Evolutionary conservation across 2,888 invertebrate species (phyloP).

Genomic region (Lysandra coridon): DNA sequence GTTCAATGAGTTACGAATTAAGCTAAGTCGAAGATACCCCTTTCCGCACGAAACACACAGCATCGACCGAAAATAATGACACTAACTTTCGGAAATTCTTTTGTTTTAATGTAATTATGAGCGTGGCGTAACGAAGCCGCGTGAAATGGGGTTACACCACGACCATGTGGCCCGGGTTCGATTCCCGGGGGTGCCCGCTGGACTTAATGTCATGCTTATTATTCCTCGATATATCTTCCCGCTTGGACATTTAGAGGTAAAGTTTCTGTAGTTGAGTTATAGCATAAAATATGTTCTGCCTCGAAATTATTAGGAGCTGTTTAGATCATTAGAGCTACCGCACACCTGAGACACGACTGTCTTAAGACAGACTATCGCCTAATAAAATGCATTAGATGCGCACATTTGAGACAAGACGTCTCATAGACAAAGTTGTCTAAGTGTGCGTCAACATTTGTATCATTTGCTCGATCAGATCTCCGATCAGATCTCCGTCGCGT

Average conservation of each 20-base stretch:
- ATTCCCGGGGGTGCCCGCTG: conserved; percentile 68
- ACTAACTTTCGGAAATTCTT: conserved; percentile 37
- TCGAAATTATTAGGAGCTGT: neutral
- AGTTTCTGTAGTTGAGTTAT: neutral
- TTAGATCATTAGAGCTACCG: too few species aligned
- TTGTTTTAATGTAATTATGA: conserved; percentile 46
- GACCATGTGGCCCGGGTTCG: conserved; percentile 71
- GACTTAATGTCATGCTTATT: conserved; percentile 77
- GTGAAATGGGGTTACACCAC: conserved; percentile 72
- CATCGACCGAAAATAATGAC: neutral
- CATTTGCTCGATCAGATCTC: too few species aligned
- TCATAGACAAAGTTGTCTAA: too few species aligned
- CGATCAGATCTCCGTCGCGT: too few species aligned
- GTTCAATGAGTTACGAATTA: neutral
- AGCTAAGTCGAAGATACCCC: neutral
- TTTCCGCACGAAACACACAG: neutral
- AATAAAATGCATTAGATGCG: too few species aligned
- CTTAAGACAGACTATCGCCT: too few species aligned
- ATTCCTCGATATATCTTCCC: conserved; percentile 74
- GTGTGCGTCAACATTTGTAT: too few species aligned
- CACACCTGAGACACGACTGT: too few species aligned
- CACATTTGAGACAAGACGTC: too few species aligned
- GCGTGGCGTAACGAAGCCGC: conserved; percentile 66
- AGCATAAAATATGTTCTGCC: neutral
- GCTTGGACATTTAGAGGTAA: conserved; percentile 64